phyloP scores from a whole-genome alignment of 1,140 invertebrate species.

The Schmidtea mediterranea region DNA sequence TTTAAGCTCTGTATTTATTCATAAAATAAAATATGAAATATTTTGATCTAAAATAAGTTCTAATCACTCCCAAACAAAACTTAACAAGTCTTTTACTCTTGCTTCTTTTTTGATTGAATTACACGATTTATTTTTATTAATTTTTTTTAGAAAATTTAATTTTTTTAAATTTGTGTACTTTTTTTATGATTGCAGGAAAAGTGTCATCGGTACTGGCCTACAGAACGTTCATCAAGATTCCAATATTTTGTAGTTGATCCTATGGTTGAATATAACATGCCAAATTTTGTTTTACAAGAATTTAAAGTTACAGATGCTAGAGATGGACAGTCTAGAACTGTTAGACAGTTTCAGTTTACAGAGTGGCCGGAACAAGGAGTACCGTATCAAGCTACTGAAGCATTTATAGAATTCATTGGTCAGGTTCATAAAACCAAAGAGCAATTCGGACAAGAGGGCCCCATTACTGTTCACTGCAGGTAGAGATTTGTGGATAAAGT shows the following conservation, averaged over 20 bases:
- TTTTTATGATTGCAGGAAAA: no score
- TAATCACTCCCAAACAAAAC: no score
- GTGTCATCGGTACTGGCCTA: conserved; percentile 21
- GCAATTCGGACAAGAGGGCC: conserved; percentile 94
- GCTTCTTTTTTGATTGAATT: no score
- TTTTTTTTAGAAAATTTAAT: no score
- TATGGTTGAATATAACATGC: conserved; percentile 77
- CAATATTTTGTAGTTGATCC: conserved; percentile 4
- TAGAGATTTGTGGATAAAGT: no score
- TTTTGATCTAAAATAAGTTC: no score
- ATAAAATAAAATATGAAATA: no score
- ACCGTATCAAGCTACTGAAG: conserved; percentile 57
- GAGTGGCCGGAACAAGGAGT: conserved; percentile 23
- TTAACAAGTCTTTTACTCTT: no score
- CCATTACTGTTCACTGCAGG: conserved; percentile 97
- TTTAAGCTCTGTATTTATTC: no score
- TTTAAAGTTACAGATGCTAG: conserved; percentile 56
- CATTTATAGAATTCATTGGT: conserved; percentile 65
- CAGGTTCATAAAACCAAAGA: conserved; percentile 99
- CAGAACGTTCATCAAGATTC: conserved; percentile 9
- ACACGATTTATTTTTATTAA: no score
- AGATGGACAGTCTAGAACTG: conserved; percentile 73
- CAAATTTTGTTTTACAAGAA: conserved; percentile 83
- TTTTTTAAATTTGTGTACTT: no score
- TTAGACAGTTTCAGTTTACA: conserved; percentile 6